A percentile compares a stretch with the other conserved stretches of the same genome.
These are phyloP conservation scores for Peromyscus californicus DNA, from an alignment of 2,113 vertebrate species.

Conservation along the genomic window DNA sequence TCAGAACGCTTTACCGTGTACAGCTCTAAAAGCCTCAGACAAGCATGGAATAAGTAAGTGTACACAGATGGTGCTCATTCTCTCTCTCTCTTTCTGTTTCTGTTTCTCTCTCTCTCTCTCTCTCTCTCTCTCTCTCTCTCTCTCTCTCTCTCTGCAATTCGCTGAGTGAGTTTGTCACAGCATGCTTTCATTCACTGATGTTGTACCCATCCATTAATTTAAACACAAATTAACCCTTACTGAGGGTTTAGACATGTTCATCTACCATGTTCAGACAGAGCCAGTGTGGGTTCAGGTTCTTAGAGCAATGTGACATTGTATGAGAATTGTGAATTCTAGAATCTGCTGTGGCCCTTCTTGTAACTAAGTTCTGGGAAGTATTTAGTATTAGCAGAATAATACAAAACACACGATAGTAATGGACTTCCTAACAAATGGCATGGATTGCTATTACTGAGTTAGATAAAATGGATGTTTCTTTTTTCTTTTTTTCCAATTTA, in stretches of 20 bases:
- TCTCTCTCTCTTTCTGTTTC: neutral
- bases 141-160: neutral
- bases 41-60: conserved; percentile 99
- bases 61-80: neutral
- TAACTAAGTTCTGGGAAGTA: conserved; percentile 1
- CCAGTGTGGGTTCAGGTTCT: neutral
- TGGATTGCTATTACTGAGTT: neutral
- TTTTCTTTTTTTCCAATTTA: neutral
- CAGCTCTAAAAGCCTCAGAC: conserved; percentile 96
- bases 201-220: neutral
- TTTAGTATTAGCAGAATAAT: neutral
- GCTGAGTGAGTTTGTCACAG: neutral
- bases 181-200: neutral
- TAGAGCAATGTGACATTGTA: neutral
- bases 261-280: neutral
- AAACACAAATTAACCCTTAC: neutral
- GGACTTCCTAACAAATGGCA: conserved; percentile 28
- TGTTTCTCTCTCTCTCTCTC: neutral
- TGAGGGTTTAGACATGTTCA: no score
- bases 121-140: neutral
- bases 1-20: conserved; percentile 97
- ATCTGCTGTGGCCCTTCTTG: neutral
- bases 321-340: neutral
- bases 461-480: neutral
- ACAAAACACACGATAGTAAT: neutral